A percentile compares a stretch with the other conserved stretches of the same genome.
Conservation (phyloP, 1,140 invertebrate genomes). For the Steinernema feltiae region DNA sequence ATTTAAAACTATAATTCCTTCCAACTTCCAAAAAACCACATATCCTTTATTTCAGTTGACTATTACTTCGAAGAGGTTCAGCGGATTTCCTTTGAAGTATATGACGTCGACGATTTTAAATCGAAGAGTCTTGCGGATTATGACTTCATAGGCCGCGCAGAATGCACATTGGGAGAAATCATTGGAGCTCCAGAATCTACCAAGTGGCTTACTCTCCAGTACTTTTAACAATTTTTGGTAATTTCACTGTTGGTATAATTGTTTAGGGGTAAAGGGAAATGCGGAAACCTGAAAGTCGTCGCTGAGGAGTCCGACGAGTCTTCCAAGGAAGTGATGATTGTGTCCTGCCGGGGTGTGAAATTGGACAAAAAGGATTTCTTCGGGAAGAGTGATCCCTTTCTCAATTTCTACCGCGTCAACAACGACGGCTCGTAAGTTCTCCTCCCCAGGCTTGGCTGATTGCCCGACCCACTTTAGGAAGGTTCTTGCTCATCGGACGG, state of each 20-base stretch:
- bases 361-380: slow-evolving; percentile 64
- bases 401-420: slow-evolving; percentile 61
- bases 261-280: slow-evolving; percentile 39
- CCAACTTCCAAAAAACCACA: no score
- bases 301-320: slow-evolving; percentile 62
- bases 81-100: slow-evolving; percentile 61
- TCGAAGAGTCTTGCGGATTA: slow-evolving; percentile 53
- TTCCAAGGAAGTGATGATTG: slow-evolving; percentile 60
- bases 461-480: no score
- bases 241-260: slow-evolving; percentile 29
- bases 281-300: slow-evolving; percentile 58
- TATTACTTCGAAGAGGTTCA: slow-evolving; percentile 64
- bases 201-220: slow-evolving; percentile 44
- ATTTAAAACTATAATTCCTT: no score
- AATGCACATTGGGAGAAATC: slow-evolving; percentile 63
- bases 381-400: slow-evolving; percentile 64
- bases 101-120: slow-evolving; percentile 59
- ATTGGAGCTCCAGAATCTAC: slow-evolving; percentile 58
- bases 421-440: slow-evolving; percentile 60
- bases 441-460: neutral
- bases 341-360: slow-evolving; percentile 61
- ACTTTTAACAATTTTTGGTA: slow-evolving; percentile 35
- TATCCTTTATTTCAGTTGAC: no score
- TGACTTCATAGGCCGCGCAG: slow-evolving; percentile 62
- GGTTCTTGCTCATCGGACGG: slow-evolving; percentile 63